phyloP scores from a whole-genome alignment of 2,888 invertebrate genomes.

The Drosophila demipolita region DNA sequence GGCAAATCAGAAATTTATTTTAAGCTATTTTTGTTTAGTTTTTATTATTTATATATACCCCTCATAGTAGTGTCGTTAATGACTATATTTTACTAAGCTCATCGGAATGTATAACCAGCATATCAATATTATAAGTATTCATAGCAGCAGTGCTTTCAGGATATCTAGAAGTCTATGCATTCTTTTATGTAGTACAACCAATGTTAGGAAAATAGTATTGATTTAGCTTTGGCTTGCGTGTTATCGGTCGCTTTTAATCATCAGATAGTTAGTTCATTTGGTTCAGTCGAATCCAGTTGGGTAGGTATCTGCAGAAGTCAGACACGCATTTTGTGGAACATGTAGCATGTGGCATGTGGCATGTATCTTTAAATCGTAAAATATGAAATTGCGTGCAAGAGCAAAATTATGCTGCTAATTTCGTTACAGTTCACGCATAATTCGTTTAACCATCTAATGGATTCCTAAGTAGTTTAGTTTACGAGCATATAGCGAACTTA shows the following conservation, averaged over 20 bases:
- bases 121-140: neutral
- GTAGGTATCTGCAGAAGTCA: conserved; percentile 38
- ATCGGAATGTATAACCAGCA: neutral
- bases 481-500: conserved; percentile 32
- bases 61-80: neutral
- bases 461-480: conserved; percentile 69
- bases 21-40: too few species aligned
- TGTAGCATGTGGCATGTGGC: conserved; percentile 38
- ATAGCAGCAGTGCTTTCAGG: neutral
- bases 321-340: conserved; percentile 47
- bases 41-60: neutral
- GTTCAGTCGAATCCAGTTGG: conserved; percentile 22
- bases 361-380: conserved; percentile 70
- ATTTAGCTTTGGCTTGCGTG: conserved; percentile 63
- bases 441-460: conserved; percentile 68
- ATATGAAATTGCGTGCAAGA: conserved; percentile 78
- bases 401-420: conserved; percentile 72
- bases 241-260: conserved; percentile 72
- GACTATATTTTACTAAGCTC: neutral
- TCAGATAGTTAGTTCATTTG: conserved; percentile 35
- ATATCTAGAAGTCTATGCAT: conserved; percentile 31
- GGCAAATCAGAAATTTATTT: neutral
- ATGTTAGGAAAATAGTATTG: conserved; percentile 36
- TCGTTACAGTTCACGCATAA: conserved; percentile 78
- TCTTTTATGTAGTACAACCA: conserved; percentile 43